These are phyloP conservation scores for Fringilla coelebs DNA, from an alignment of 2,797 vertebrate genomes.

Conservation along the genomic window DNA sequence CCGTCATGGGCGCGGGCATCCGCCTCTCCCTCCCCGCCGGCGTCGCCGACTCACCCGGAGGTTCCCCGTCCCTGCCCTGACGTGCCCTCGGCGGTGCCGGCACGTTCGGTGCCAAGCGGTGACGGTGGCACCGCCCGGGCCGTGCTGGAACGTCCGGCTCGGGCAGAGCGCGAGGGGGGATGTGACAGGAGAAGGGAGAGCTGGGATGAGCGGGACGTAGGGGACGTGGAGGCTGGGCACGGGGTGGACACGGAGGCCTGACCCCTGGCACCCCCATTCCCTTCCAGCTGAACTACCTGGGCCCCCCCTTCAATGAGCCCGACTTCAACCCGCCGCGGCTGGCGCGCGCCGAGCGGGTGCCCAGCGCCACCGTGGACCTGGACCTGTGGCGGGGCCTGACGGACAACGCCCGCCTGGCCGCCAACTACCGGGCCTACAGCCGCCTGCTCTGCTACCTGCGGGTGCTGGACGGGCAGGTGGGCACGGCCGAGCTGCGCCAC, in stretches of 20 bases:
- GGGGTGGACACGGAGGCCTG: fast-evolving
- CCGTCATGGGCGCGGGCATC: not conserved
- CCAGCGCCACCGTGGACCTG: conserved; percentile 91
- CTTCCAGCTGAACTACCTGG: conserved; percentile 90
- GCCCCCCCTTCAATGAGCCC: conserved; percentile 94
- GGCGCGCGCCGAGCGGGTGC: conserved; percentile 86
- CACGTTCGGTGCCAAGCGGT: not conserved
- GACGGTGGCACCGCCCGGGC: not conserved
- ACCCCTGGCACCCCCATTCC: not conserved
- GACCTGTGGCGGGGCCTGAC: conserved; percentile 92
- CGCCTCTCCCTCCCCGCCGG: not conserved
- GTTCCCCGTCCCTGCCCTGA: not conserved
- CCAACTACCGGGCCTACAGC: conserved; percentile 94
- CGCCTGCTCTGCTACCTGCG: conserved; percentile 88
- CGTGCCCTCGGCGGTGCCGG: not conserved
- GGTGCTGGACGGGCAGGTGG: conserved; percentile 85
- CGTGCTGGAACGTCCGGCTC: not conserved
- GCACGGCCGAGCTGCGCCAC: conserved; percentile 87
- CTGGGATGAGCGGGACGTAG: not conserved
- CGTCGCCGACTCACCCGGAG: not conserved
- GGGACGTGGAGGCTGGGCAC: not conserved
- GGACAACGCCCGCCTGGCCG: conserved; percentile 89
- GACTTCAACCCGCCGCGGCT: conserved; percentile 93
- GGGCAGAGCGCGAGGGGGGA: not conserved
- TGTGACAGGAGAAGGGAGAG: not conserved